Evolutionary conservation across 2,888 invertebrate genomes (phyloP).

Genomic region (Carterocephalus palaemon): DNA sequence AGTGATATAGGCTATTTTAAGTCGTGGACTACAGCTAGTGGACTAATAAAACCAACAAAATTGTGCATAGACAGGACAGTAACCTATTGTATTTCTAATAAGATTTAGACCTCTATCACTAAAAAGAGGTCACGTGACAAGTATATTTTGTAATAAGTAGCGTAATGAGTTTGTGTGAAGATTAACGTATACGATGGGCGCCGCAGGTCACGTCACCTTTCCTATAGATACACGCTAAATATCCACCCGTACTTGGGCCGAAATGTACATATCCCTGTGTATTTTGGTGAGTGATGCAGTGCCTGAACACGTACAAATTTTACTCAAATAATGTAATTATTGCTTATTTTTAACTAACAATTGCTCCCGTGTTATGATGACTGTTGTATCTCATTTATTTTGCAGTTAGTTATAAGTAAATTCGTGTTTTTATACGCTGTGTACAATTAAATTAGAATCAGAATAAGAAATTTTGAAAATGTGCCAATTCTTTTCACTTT

Average conservation of each 20-base stretch:
- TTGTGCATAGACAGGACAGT: too few relatives aligned
- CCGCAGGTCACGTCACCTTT: neutral
- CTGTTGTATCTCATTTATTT: constrained; percentile 18
- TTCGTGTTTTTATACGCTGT: constrained; percentile 9
- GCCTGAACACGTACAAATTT: constrained; percentile 18
- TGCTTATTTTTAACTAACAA: constrained; percentile 19
- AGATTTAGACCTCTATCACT: neutral
- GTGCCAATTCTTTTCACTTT: constrained; percentile 21
- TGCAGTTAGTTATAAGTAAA: constrained; percentile 8
- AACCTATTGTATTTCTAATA: neutral
- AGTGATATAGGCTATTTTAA: too few relatives aligned
- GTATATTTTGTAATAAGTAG: constrained; percentile 12
- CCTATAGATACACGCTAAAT: constrained; percentile 1
- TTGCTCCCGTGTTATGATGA: constrained; percentile 2
- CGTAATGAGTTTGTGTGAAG: constrained; percentile 19
- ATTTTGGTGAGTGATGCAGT: neutral
- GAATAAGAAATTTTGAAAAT: constrained; percentile 10
- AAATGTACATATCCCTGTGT: constrained; percentile 16
- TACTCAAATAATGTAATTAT: constrained; percentile 14
- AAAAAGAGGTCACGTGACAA: constrained; percentile 11
- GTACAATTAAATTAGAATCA: constrained; percentile 6
- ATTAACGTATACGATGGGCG: constrained; percentile 17
- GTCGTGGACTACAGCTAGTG: too few relatives aligned
- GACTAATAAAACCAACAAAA: too few relatives aligned
- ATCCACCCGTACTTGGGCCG: neutral